A percentile compares a stretch with the other conserved stretches of the same genome.
Conservation (phyloP, 2,888 invertebrate genomes). For the Chloroclysta siterata region DNA sequence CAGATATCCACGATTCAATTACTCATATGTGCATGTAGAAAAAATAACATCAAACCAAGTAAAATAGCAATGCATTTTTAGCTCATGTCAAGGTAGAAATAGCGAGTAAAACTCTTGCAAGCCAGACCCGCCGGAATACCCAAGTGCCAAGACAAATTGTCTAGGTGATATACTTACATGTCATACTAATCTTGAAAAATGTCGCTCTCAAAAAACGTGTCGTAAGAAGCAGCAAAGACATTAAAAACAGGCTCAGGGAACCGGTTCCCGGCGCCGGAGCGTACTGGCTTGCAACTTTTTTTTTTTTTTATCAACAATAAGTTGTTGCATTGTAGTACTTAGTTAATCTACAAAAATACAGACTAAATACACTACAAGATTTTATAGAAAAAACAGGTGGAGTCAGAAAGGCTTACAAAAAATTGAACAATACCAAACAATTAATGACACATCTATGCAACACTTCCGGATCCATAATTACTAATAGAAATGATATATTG, state of each 20-base stretch:
- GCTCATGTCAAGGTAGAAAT: background rate
- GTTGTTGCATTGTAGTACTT: too few relatives aligned
- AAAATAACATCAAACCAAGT: background rate
- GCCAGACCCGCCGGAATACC: conserved; percentile 12
- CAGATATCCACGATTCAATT: too few relatives aligned
- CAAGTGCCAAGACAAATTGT: conserved; percentile 25
- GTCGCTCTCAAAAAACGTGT: conserved; percentile 12
- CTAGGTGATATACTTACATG: conserved; percentile 23
- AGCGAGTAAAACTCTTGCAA: conserved; percentile 1
- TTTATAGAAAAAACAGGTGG: too few relatives aligned
- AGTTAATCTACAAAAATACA: too few relatives aligned
- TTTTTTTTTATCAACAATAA: too few relatives aligned
- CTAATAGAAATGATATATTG: too few relatives aligned
- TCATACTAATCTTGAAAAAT: conserved; percentile 41
- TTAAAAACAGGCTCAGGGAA: background rate
- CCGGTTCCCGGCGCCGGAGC: background rate
- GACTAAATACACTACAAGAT: too few relatives aligned
- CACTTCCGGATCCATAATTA: too few relatives aligned
- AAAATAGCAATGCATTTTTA: background rate
- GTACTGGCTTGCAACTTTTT: background rate
- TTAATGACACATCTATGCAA: too few relatives aligned
- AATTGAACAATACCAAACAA: too few relatives aligned
- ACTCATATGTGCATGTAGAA: too few relatives aligned
- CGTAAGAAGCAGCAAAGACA: background rate
- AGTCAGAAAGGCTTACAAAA: too few relatives aligned